Conservation (phyloP, 2,113 vertebrate species). For the Enhydra lutris region DNA sequence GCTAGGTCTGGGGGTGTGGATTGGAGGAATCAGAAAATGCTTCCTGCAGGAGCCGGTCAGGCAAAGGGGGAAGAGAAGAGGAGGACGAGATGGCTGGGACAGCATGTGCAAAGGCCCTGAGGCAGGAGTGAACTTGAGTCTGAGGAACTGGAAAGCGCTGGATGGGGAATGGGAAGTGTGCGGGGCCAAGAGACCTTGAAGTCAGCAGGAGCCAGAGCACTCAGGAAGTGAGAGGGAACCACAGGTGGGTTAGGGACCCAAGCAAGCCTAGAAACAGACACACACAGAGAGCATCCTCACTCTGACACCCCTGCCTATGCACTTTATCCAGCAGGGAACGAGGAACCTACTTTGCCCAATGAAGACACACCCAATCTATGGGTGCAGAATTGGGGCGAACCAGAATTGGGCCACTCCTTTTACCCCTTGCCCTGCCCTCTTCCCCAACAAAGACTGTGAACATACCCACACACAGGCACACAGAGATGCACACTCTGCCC, state of each 20-base stretch:
- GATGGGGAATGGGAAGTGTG: too few species aligned
- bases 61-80: neutral
- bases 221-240: too few species aligned
- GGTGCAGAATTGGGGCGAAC: neutral
- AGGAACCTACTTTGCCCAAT: neutral
- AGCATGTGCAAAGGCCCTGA: slow-evolving; percentile 31
- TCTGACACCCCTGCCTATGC: neutral
- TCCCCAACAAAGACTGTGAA: too few species aligned
- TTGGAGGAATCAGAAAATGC: neutral
- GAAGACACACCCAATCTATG: neutral
- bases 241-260: neutral
- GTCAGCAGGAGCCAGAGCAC: neutral
- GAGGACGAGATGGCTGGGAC: neutral
- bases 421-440: neutral
- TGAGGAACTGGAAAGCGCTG: neutral
- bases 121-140: neutral
- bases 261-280: neutral
- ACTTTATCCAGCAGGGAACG: neutral
- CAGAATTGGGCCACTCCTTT: neutral
- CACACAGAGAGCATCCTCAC: neutral
- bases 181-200: neutral
- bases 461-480: fast-evolving
- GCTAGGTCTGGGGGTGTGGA: neutral
- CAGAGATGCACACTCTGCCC: neutral
- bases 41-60: neutral